Evolutionary conservation across 2,888 invertebrate species (phyloP).

Genomic region (Dexiosoma caninum): DNA sequence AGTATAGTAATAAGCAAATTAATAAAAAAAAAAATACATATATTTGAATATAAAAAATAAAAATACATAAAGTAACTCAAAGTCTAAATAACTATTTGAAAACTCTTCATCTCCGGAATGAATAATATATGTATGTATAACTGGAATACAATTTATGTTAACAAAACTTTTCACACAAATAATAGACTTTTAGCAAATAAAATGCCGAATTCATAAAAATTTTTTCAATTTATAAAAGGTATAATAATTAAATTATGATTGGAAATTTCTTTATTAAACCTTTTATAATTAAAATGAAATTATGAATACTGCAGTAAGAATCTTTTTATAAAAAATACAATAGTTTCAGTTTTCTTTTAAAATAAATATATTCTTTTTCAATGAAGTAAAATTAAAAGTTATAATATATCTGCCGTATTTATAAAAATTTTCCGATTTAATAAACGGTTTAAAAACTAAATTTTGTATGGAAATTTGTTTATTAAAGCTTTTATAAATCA

Average conservation of each 20-base stretch:
- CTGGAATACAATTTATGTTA: slow-evolving; percentile 26
- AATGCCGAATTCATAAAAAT: too few relatives aligned
- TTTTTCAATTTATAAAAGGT: too few relatives aligned
- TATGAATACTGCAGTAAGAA: too few relatives aligned
- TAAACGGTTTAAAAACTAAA: too few relatives aligned
- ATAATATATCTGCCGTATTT: too few relatives aligned
- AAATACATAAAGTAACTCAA: slow-evolving; percentile 33
- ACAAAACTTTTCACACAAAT: neutral
- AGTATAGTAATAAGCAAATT: slow-evolving; percentile 40
- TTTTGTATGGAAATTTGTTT: too few relatives aligned
- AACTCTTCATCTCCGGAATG: slow-evolving; percentile 71
- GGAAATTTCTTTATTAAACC: too few relatives aligned
- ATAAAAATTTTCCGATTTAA: too few relatives aligned
- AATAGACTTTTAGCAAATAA: slow-evolving; percentile 24
- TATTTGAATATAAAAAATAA: slow-evolving; percentile 9
- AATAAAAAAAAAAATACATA: slow-evolving; percentile 27
- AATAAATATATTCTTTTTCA: slow-evolving; percentile 1
- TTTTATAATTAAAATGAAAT: too few relatives aligned
- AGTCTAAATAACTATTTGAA: slow-evolving; percentile 39
- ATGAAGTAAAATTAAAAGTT: slow-evolving; percentile 12
- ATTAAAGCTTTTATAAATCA: too few relatives aligned
- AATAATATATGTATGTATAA: slow-evolving; percentile 65
- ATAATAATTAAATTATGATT: too few relatives aligned
- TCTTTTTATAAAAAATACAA: slow-evolving; percentile 63
- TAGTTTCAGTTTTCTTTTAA: slow-evolving; percentile 21